These are phyloP conservation scores for Dinomys branickii DNA, from an alignment of 2,113 vertebrate genomes.

Conservation along the genomic window DNA sequence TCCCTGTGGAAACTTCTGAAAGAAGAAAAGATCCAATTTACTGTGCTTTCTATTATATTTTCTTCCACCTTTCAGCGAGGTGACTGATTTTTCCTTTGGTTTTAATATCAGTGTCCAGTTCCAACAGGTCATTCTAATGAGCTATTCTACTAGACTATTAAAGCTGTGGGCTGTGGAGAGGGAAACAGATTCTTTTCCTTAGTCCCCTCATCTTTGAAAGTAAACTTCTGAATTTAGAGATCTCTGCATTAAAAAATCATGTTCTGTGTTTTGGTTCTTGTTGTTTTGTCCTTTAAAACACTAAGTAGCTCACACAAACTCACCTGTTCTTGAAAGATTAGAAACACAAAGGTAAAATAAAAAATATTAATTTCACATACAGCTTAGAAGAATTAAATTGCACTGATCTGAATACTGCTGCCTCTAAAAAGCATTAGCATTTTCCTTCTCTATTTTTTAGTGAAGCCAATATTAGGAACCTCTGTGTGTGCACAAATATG, in stretches of 20 bases:
- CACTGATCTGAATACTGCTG: neutral
- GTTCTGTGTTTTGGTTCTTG: neutral
- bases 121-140: neutral
- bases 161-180: neutral
- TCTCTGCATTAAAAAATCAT: neutral
- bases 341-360: neutral
- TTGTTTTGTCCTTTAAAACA: neutral
- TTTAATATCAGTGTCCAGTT: neutral
- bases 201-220: neutral
- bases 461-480: too few relatives aligned
- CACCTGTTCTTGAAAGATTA: neutral
- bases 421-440: neutral
- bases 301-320: neutral
- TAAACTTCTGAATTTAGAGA: neutral
- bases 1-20: neutral
- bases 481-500: too few relatives aligned
- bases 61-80: neutral
- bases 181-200: neutral
- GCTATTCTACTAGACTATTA: neutral
- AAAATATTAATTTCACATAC: neutral
- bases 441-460: neutral
- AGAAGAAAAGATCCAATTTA: neutral
- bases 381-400: neutral
- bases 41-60: neutral
- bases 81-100: neutral